Evolutionary conservation across 2,888 invertebrate species (phyloP), one percentile per base, ranked within the genome.

Genomic region (Panzeria rudis): DNA sequence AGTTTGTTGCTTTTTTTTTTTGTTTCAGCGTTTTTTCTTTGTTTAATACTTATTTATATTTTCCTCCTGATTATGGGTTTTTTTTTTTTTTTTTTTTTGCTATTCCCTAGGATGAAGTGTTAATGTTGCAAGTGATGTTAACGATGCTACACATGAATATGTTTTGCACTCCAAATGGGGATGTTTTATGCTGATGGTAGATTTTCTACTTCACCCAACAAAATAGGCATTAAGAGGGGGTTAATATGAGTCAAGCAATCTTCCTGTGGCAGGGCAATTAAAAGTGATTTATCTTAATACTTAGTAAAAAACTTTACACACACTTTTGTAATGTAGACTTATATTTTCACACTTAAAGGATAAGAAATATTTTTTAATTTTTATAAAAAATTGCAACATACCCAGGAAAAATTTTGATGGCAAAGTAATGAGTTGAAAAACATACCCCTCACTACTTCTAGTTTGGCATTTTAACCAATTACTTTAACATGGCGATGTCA

Each of bases 81-180:
- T 52, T 9, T 20, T 20, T 54, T 9, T 20, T 20, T 54, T 20
- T 62, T n/a, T 17, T 41, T 56, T 13, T 72, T 72, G 20, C 13
- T 59, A 11, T 52, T 68, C n/a, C 11, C 56, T n/a, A 47, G 84
- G 76, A 86, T 86, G 82, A 84, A 87, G 86, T 87, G 87, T 84
- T 87, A 86, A 87, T 87, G 86, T 83, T 87, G 82, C 87, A 82
- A 84, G 86, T 86, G 85, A 83, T 84, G 86, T 84, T 69, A 81
- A 83, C 86, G 82, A 84, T 85, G 81, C 59, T 78, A 75, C 44
- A 76, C 69, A 72, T 59, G 71, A 62, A 76, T 50, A 52, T 62
- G 56, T 52, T 69, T 62, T 35, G 29, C 44, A 47, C 64, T 56
- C 44, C 25, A 56, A 52, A 32, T 17, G 20, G 64, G 54, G 29